A percentile compares a stretch with the other conserved stretches of the same genome.
These are phyloP conservation scores for Bombus picipes DNA, from an alignment of 1,140 invertebrate genomes.

Conservation along the genomic window DNA sequence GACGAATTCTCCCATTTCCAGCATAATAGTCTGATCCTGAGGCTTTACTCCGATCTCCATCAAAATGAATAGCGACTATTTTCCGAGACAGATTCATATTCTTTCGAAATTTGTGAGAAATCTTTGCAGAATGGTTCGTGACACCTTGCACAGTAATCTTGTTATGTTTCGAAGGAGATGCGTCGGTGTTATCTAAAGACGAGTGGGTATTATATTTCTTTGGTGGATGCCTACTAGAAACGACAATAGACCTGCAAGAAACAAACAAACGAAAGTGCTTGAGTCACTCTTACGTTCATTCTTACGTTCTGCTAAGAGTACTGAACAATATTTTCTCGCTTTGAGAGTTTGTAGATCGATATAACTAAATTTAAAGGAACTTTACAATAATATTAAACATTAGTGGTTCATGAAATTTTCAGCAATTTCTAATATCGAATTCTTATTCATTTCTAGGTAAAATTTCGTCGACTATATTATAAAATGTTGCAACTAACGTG, in stretches of 20 bases:
- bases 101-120: slow-evolving; percentile 21
- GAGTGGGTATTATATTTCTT: slow-evolving; percentile 59
- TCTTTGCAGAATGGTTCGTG: not conserved
- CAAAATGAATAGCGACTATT: slow-evolving; percentile 75
- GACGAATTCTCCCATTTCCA: slow-evolving; percentile 82
- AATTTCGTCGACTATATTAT: not conserved
- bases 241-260: slow-evolving; percentile 11
- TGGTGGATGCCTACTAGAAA: slow-evolving; percentile 42
- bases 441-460: not conserved
- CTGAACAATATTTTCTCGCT: not conserved
- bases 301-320: not conserved
- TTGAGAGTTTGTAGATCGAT: not conserved
- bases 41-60: slow-evolving; percentile 71
- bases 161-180: not conserved
- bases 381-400: not conserved
- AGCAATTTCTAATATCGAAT: not conserved
- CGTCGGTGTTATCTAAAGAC: slow-evolving; percentile 12
- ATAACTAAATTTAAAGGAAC: not conserved
- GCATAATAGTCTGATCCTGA: slow-evolving; percentile 70
- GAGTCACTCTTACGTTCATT: not conserved
- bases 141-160: not conserved
- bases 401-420: not conserved
- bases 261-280: not conserved
- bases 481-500: slow-evolving; percentile 3
- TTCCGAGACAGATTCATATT: slow-evolving; percentile 65